Conservation (phyloP, 2,797 vertebrate species). For the Pelochelys cantorii region DNA sequence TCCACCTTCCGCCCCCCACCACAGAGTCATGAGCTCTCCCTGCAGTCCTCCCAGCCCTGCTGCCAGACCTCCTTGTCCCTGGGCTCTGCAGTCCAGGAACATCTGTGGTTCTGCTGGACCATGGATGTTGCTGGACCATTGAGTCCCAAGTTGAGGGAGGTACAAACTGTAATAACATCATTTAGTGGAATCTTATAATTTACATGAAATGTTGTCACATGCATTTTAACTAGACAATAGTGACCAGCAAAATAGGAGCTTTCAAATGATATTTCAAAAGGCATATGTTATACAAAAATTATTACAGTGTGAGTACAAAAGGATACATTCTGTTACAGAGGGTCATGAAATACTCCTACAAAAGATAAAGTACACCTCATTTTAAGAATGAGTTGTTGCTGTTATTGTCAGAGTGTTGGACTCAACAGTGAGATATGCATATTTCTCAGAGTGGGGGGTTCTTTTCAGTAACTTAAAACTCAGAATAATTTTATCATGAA, state of each 20-base stretch:
- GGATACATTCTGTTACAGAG: not conserved
- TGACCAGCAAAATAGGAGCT: not conserved
- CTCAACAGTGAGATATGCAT: not conserved
- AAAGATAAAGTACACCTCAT: not conserved
- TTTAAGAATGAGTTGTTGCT: not conserved
- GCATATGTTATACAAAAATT: not conserved
- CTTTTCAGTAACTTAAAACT: conserved; percentile 1
- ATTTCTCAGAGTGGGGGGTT: not conserved
- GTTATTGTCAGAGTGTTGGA: not conserved
- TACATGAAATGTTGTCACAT: not conserved
- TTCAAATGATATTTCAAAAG: not conserved
- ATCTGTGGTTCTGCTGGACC: too few species aligned
- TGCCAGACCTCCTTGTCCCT: too few species aligned
- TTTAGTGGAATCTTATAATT: not conserved
- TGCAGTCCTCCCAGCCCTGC: too few species aligned
- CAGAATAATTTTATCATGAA: not conserved
- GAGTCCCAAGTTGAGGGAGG: too few species aligned
- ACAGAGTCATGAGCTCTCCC: too few species aligned
- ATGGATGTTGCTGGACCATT: too few species aligned
- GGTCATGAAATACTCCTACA: not conserved
- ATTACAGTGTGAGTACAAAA: not conserved
- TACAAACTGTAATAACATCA: not conserved
- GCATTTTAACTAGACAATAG: not conserved
- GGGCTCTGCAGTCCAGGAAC: too few species aligned
- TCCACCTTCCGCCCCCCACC: too few species aligned